Conservation (phyloP, 2,888 invertebrate species). For the Hipparchia semele region DNA sequence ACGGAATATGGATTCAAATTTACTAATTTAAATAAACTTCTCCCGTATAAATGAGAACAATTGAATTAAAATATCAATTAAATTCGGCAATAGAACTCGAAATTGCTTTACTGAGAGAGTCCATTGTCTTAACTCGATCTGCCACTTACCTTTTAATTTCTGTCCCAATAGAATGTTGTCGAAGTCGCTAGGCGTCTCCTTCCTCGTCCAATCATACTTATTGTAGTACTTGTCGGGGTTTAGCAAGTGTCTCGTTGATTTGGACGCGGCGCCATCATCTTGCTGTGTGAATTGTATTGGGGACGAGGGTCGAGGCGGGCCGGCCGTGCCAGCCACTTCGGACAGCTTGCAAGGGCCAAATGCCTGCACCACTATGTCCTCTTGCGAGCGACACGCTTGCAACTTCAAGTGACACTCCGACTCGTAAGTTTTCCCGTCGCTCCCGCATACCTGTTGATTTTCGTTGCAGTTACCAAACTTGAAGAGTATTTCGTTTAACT, state of each 20-base stretch:
- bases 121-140: conserved; percentile 27
- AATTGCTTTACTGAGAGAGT: conserved; percentile 31
- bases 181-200: conserved; percentile 78
- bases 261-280: conserved; percentile 89
- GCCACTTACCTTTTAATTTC: conserved; percentile 70
- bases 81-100: conserved; percentile 18
- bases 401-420: conserved; percentile 92
- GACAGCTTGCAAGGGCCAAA: conserved; percentile 89
- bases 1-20: not conserved
- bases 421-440: conserved; percentile 91
- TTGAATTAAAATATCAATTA: conserved; percentile 26
- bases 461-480: conserved; percentile 32
- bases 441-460: conserved; percentile 85
- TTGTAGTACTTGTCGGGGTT: conserved; percentile 87
- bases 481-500: conserved; percentile 32
- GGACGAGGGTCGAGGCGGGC: conserved; percentile 89
- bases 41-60: conserved; percentile 8
- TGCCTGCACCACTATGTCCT: conserved; percentile 89
- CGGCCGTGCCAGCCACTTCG: conserved; percentile 88
- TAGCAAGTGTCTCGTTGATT: conserved; percentile 90
- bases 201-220: conserved; percentile 84
- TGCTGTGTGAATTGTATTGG: conserved; percentile 91
- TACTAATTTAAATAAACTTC: conserved; percentile 6
- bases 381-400: conserved; percentile 92
- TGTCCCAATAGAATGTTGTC: conserved; percentile 69